phyloP scores from a whole-genome alignment of 2,797 vertebrate species.

The Danio tinwini region DNA sequence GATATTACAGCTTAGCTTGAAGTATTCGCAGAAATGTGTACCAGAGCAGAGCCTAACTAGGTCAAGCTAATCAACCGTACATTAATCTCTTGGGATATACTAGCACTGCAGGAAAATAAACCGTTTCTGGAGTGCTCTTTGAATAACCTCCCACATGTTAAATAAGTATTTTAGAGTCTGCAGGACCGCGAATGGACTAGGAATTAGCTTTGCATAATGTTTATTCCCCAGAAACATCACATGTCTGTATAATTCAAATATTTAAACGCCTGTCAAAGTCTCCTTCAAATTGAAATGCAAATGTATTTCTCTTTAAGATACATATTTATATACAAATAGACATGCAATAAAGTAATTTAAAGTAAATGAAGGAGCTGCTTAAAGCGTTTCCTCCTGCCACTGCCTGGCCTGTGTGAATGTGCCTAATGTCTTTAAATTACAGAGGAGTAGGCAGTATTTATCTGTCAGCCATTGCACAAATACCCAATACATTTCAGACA shows the following conservation, averaged over 20 bases:
- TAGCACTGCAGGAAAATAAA: conserved; percentile 24
- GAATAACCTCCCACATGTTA: neutral
- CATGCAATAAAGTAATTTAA: neutral
- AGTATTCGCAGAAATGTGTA: neutral
- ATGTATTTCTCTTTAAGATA: neutral
- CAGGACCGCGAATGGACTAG: neutral
- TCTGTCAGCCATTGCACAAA: conserved; percentile 34
- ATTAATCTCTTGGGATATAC: conserved; percentile 7
- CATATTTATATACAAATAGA: neutral
- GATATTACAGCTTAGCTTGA: neutral
- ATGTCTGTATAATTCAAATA: conserved; percentile 3
- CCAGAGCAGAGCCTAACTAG: conserved; percentile 3
- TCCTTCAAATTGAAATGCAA: neutral
- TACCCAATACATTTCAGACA: conserved; percentile 7
- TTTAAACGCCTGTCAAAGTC: neutral
- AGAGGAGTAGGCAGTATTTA: conserved; percentile 17
- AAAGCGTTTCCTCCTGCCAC: neutral
- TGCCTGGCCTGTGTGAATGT: neutral
- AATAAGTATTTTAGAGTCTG: neutral
- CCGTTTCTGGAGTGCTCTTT: neutral
- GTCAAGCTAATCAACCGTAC: conserved; percentile 16
- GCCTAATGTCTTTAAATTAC: conserved; percentile 32
- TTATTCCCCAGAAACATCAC: neutral
- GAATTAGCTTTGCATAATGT: conserved; percentile 1
- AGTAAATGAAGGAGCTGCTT: conserved; percentile 8